Evolutionary conservation across 1,140 invertebrate genomes (phyloP).

Genomic region (Panonychus citri): DNA sequence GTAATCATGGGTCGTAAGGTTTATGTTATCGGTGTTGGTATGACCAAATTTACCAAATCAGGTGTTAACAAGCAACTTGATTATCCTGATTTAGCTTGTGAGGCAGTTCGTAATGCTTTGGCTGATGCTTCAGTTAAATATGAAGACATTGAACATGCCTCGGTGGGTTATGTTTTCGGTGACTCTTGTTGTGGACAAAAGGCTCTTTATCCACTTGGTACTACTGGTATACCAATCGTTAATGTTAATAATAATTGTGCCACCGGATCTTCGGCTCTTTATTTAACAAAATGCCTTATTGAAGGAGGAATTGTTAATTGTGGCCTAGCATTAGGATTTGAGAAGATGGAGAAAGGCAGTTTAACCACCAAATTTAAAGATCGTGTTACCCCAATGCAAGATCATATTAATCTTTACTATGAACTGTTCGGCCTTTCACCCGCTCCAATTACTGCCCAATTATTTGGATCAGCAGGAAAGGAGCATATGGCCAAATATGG

Average conservation of each 20-base stretch:
- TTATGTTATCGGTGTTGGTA: conserved; percentile 83
- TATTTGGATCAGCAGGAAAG: conserved; percentile 84
- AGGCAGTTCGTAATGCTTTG: conserved; percentile 70
- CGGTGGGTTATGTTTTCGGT: conserved; percentile 83
- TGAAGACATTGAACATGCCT: conserved; percentile 56
- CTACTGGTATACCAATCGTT: conserved; percentile 88
- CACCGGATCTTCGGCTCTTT: conserved; percentile 75
- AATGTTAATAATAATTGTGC: conserved; percentile 99
- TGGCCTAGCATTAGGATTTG: conserved; percentile 79
- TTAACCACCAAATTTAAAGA: conserved; percentile 54
- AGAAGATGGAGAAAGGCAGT: conserved; percentile 90
- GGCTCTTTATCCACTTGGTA: conserved; percentile 74
- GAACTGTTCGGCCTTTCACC: conserved; percentile 50
- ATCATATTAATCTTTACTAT: conserved; percentile 62
- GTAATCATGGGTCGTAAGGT: conserved; percentile 27
- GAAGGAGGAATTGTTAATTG: conserved; percentile 62
- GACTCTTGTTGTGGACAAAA: conserved; percentile 90
- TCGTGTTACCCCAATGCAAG: conserved; percentile 77
- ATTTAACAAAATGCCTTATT: conserved; percentile 69
- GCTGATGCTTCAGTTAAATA: conserved; percentile 62
- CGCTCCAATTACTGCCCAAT: conserved; percentile 68
- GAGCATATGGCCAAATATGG: conserved; percentile 97
- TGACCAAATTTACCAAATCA: conserved; percentile 91
- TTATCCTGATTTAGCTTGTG: conserved; percentile 82
- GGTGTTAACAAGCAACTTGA: conserved; percentile 43